Evolutionary conservation across 2,113 vertebrate species (phyloP).

Genomic region (Notothenia rossii): DNA sequence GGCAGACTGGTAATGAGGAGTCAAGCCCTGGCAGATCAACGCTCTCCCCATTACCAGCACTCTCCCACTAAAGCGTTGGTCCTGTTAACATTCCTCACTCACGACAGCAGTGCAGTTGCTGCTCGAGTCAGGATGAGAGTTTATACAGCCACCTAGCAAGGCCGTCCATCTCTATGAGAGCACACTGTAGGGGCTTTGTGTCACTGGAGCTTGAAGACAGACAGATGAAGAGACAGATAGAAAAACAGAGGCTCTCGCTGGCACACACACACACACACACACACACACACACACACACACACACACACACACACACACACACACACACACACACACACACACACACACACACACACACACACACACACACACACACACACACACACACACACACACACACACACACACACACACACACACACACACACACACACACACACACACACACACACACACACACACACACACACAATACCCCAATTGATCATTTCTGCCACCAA

Average conservation of each 20-base stretch:
- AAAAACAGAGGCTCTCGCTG: slow-evolving; percentile 23
- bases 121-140: slow-evolving; percentile 55
- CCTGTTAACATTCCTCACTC: slow-evolving; percentile 74
- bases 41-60: slow-evolving; percentile 21
- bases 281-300: slow-evolving; percentile 33
- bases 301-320: slow-evolving; percentile 15
- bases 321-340: slow-evolving; percentile 32
- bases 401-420: background rate
- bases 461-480: slow-evolving; percentile 28
- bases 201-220: slow-evolving; percentile 54
- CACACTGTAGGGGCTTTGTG: slow-evolving; percentile 71
- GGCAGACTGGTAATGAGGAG: slow-evolving; percentile 67
- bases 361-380: slow-evolving; percentile 15
- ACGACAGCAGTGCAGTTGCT: slow-evolving; percentile 54
- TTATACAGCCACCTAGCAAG: slow-evolving; percentile 55
- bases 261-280: slow-evolving; percentile 1
- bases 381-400: slow-evolving; percentile 19
- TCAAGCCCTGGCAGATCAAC: slow-evolving; percentile 46
- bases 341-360: slow-evolving; percentile 21
- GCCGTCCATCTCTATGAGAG: slow-evolving; percentile 54
- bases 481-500: slow-evolving; percentile 68
- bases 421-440: background rate
- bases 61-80: slow-evolving; percentile 63
- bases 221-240: slow-evolving; percentile 24
- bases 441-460: slow-evolving; percentile 39